phyloP scores from a whole-genome alignment of 1,140 invertebrate genomes.

The Antheraea mylitta region DNA sequence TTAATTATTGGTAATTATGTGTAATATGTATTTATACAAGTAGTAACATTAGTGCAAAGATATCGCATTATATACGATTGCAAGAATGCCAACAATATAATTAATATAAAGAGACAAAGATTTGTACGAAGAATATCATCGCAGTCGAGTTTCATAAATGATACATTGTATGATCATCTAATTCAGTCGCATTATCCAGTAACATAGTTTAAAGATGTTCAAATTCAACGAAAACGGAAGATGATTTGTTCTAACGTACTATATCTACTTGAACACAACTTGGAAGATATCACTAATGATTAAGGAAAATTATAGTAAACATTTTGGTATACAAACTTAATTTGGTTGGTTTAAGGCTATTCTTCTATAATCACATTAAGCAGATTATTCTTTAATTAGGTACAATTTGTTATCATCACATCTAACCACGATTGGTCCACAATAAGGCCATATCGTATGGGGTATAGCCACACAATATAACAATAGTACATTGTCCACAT shows the following conservation, averaged over 20 bases:
- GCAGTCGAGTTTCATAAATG: conserved; percentile 31
- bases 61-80: conserved; percentile 43
- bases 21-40: conserved; percentile 21
- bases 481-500: conserved; percentile 11
- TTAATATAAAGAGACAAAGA: conserved; percentile 40
- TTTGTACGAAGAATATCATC: conserved; percentile 58
- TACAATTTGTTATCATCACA: conserved; percentile 42
- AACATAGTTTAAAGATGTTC: conserved; percentile 9
- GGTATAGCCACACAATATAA: conserved; percentile 17
- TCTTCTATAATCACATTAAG: conserved; percentile 25
- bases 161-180: conserved; percentile 35
- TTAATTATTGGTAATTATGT: conserved; percentile 25
- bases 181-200: conserved; percentile 32
- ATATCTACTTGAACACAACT: conserved; percentile 37
- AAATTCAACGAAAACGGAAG: conserved; percentile 6
- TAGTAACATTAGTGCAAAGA: conserved; percentile 35
- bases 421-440: conserved; percentile 59
- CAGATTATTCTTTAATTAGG: conserved; percentile 30
- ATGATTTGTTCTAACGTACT: conserved; percentile 17
- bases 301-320: conserved; percentile 16
- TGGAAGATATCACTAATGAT: conserved; percentile 28
- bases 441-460: conserved; percentile 51
- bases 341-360: conserved; percentile 7
- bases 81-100: conserved; percentile 41
- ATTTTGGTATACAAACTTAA: conserved; percentile 14